Evolutionary conservation across 2,113 vertebrate species (phyloP).

Genomic region (Engystomops pustulosus): DNA sequence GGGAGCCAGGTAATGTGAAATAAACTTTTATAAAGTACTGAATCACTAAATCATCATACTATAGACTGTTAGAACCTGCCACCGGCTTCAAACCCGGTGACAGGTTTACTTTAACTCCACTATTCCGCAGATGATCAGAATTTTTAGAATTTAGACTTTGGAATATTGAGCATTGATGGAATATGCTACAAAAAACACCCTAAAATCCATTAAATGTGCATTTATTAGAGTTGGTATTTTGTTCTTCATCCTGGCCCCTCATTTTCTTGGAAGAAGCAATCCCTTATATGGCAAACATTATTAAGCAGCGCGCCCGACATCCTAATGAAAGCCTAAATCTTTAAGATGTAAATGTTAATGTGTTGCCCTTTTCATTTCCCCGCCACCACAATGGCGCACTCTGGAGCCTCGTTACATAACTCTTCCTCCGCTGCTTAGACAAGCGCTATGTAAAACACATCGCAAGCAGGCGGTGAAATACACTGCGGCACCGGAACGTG

Average conservation of each 20-base stretch:
- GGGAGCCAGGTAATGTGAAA: too few species aligned
- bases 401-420: background rate
- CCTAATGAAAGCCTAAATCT: slow-evolving; percentile 38
- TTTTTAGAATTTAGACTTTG: too few species aligned
- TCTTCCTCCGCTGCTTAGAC: background rate
- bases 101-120: too few species aligned
- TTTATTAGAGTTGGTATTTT: background rate
- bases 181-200: too few species aligned
- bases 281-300: slow-evolving; percentile 1
- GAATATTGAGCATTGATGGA: too few species aligned
- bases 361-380: slow-evolving; percentile 30
- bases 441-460: slow-evolving; percentile 4
- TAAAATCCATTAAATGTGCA: background rate
- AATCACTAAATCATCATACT: too few species aligned
- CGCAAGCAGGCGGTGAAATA: background rate
- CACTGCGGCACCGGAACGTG: background rate
- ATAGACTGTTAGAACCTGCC: too few species aligned
- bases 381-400: slow-evolving; percentile 5
- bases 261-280: slow-evolving; percentile 1
- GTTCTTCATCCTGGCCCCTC: background rate
- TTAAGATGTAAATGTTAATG: slow-evolving; percentile 40
- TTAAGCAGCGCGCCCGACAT: background rate
- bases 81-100: too few species aligned
- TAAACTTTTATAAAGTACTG: too few species aligned
- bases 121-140: too few species aligned